Conservation (phyloP, 2,797 vertebrate genomes). For the Anableps anableps region DNA sequence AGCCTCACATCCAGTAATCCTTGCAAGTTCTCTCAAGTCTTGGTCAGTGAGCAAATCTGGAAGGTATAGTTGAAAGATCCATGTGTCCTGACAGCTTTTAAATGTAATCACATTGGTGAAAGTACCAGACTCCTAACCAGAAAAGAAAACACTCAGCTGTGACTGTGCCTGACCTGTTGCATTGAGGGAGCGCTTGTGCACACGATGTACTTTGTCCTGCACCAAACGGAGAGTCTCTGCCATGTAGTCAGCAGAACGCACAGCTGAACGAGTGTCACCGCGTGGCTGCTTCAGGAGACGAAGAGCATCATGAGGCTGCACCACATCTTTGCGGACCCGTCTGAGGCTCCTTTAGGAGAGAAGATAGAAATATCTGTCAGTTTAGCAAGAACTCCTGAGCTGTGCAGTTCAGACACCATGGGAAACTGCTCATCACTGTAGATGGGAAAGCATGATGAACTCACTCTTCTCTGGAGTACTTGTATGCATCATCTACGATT, state of each 20-base stretch:
- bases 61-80: background rate
- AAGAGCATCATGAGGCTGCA: conserved; percentile 82
- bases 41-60: conserved; percentile 83
- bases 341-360: conserved; percentile 65
- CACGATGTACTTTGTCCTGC: conserved; percentile 71
- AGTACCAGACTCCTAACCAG: background rate
- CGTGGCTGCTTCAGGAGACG: conserved; percentile 88
- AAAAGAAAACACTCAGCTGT: background rate
- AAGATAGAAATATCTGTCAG: background rate
- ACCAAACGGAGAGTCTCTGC: conserved; percentile 85
- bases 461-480: conserved; percentile 84
- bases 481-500: conserved; percentile 87
- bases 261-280: conserved; percentile 75
- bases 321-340: conserved; percentile 66
- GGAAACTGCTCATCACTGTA: background rate
- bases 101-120: background rate
- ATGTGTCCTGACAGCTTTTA: too few relatives aligned
- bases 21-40: conserved; percentile 76
- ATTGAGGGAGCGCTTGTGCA: conserved; percentile 84
- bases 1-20: conserved; percentile 83
- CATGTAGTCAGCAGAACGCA: conserved; percentile 88
- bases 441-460: conserved; percentile 32
- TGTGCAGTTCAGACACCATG: too few relatives aligned
- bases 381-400: background rate
- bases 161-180: conserved; percentile 81